Percentiles rank a stretch among this genome's conserved stretches.
phyloP scores from a whole-genome alignment of 1,140 invertebrate genomes.

The Drosophila varians region DNA sequence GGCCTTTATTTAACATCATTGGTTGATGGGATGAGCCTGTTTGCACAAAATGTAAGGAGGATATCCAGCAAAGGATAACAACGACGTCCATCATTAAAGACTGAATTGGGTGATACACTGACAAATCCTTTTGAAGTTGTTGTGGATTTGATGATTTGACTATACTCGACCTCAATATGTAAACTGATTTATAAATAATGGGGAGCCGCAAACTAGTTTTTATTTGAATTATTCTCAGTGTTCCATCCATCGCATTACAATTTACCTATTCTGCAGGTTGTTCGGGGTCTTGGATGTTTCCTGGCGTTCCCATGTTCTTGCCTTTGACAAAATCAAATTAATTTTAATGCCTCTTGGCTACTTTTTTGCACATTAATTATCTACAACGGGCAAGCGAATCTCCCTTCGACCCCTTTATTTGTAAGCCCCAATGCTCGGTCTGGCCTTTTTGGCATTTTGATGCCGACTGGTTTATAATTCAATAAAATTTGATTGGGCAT shows the following conservation, averaged over 20 bases:
- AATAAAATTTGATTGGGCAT: conserved; percentile 82
- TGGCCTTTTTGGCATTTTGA: conserved; percentile 43
- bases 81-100: no score
- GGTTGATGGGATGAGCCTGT: no score
- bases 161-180: no score
- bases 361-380: conserved; percentile 47
- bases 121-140: no score
- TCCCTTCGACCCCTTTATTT: neutral
- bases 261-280: conserved; percentile 12
- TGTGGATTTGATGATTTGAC: no score
- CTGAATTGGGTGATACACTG: no score
- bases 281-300: conserved; percentile 14
- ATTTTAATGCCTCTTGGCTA: conserved; percentile 44
- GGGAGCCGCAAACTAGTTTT: no score
- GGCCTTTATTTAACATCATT: conserved; percentile 25
- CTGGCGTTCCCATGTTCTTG: conserved; percentile 43
- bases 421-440: neutral
- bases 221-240: no score
- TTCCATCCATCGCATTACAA: neutral
- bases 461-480: conserved; percentile 77
- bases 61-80: no score
- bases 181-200: no score
- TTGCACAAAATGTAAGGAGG: no score
- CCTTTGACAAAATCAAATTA: conserved; percentile 52
- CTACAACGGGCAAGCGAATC: neutral